A percentile compares a stretch with the other conserved stretches of the same genome.
These are phyloP conservation scores for Pelecanoides urinatrix DNA, from an alignment of 2,113 vertebrate species.

Conservation along the genomic window DNA sequence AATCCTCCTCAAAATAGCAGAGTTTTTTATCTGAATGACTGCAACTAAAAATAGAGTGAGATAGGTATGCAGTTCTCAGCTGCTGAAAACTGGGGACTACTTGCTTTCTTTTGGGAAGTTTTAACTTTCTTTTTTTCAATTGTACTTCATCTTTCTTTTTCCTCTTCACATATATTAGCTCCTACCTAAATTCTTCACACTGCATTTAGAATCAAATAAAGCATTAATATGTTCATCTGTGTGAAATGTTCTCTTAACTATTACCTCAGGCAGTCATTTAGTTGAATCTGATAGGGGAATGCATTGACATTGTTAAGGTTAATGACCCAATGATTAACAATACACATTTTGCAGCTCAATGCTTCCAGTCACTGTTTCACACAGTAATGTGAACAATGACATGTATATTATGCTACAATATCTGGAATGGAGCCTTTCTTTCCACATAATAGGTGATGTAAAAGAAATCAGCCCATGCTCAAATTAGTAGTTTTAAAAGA, in stretches of 20 bases:
- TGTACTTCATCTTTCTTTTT: slow-evolving; percentile 25
- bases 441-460: slow-evolving; percentile 1
- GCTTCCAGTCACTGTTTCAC: slow-evolving; percentile 62
- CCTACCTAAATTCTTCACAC: slow-evolving; percentile 75
- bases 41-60: not conserved
- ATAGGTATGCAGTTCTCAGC: not conserved
- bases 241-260: slow-evolving; percentile 74
- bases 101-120: not conserved
- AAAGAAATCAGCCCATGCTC: not conserved
- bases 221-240: slow-evolving; percentile 75
- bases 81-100: not conserved
- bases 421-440: not conserved
- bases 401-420: slow-evolving; percentile 11
- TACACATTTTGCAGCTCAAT: slow-evolving; percentile 69
- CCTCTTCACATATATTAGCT: slow-evolving; percentile 42
- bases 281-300: slow-evolving; percentile 67
- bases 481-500: not conserved
- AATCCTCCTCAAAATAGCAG: not conserved
- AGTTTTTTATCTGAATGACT: not conserved
- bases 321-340: slow-evolving; percentile 79
- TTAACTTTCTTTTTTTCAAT: not conserved
- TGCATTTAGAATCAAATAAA: slow-evolving; percentile 79
- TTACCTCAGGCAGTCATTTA: slow-evolving; percentile 72
- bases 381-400: slow-evolving; percentile 40
- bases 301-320: slow-evolving; percentile 82